phyloP scores from a whole-genome alignment of 2,797 vertebrate species.

The Acrocephalus scirpaceus region DNA sequence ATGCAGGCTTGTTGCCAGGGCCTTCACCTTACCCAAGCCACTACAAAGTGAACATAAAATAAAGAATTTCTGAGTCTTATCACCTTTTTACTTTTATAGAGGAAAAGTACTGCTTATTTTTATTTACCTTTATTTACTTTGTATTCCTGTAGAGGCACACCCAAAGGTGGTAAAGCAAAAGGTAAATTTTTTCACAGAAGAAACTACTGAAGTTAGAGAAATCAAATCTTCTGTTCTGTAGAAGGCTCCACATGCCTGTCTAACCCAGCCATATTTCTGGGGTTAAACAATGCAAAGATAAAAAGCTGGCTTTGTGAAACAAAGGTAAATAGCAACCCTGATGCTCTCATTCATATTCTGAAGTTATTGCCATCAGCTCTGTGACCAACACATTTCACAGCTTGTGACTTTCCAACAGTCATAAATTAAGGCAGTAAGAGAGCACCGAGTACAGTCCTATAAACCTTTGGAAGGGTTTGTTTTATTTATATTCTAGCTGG shows the following conservation, averaged over 20 bases:
- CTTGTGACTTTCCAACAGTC: slow-evolving; percentile 51
- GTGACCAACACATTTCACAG: slow-evolving; percentile 63
- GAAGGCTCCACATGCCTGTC: not conserved
- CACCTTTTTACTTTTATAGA: not conserved
- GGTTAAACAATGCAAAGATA: slow-evolving; percentile 57
- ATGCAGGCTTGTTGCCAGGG: not conserved
- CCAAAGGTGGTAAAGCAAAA: not conserved
- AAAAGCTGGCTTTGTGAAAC: slow-evolving; percentile 53
- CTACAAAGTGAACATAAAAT: not conserved
- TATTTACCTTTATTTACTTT: not conserved
- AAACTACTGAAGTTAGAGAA: not conserved
- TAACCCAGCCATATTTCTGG: slow-evolving; percentile 50
- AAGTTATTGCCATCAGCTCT: slow-evolving; percentile 56
- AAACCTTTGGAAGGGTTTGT: slow-evolving; percentile 32
- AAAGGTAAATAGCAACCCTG: slow-evolving; percentile 58
- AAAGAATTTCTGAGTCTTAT: not conserved
- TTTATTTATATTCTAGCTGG: slow-evolving; percentile 34
- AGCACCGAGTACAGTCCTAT: not conserved
- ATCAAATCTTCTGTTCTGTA: not conserved
- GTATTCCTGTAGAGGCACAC: not conserved
- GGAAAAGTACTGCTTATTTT: not conserved
- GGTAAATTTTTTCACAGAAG: not conserved
- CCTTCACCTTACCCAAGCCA: not conserved
- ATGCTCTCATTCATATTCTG: slow-evolving; percentile 53
- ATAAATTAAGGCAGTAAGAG: slow-evolving; percentile 57